Evolutionary conservation across 2,888 invertebrate species (phyloP), one percentile per base, ranked within the genome.

Genomic region (Ptilodon capucinus): DNA sequence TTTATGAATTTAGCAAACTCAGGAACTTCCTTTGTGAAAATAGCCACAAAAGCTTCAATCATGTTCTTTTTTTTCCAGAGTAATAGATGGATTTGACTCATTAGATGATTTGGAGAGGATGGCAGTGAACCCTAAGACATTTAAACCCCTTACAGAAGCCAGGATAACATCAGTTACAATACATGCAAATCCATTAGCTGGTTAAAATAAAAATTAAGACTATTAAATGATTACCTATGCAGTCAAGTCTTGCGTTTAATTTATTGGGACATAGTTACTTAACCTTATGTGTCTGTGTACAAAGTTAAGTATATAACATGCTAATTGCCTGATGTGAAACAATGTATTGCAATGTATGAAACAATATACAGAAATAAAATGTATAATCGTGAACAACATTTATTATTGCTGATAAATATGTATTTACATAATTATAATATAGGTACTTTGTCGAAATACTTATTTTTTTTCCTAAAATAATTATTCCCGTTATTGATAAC

Each of bases 121-220:
- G 54, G 94, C 96, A 43, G 98, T 99, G 0, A 97, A 98, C 86
- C 96, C 97, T 4, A 99, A 99, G 88, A 97, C 96, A 68, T 98
- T 94, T 78, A 94, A 94, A 66, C 99, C 99, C 0, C 84, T 97
- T 1, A 94, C 94, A 32, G 98, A 99, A 74, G 96, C 95, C 21
- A 94, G 94, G 83, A 96, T 99, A 65, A 96, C 96, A 73, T 94
- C 93, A 70, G 93, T 98, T 11, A 99, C 98, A 6, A 97, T 99
- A 76, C 99, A 99, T 92, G 98, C 99, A 3, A 99, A 99, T 92
- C 99, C 99, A 13, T 85, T 99, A 66, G 99, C 99, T 39, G 94
- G 93, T 58, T 96, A 63, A 76, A 49, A 55, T 60, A 43, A 55
- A 4, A 14, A 32, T 32, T 21, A 6, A 6, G 7, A 7, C 21